Base-by-base conservation (phyloP, 2,888 invertebrate species). In the Merodon equestris region DNA sequence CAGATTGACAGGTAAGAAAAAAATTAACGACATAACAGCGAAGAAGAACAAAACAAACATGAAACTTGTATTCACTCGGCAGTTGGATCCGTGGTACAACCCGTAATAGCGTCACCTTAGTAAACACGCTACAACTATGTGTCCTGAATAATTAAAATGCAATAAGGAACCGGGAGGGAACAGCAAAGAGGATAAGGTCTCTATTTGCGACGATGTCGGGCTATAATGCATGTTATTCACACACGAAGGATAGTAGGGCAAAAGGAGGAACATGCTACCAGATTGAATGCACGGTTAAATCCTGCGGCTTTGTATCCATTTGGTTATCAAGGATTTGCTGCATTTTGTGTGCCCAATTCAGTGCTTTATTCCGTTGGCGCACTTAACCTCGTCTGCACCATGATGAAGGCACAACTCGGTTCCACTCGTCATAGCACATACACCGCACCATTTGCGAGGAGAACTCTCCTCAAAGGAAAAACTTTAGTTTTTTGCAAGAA, bases 131-230 rank as follows among this genome's bases (percentile, higher is more conserved):
- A 53, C 17, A 71, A 57, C 64, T 57, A 70, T 79, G 79, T 70
- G 79, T 47, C 68, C 68, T 79, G 79, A 79, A 79, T 79, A 79
- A 79, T 79, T 79, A 79, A 79, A 79, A 74, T 64, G 53, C 50
- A 64, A 60, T 64, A 79, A 68, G 61, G 54, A 58, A 40, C 47
- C 7, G 27, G 19, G 61, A 63, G 42, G 7, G 17, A 34, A 40
- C 47, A 34, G 15, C 57, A 42, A 42, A 57, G 13, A 51, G 40
- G 53, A 70, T 48, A 40, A 57, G n/a, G 67, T 40, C 3, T 10
- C 10, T 40, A 58, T 34, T 51, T 42, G 45, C 51, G 58, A 34
- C 38, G 47, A 34, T 57, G 53, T 67, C n/a, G 57, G 54, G 63
- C 47, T n/a, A n/a, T 68, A 68, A 79, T 63, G 68, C 40, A 64